phyloP scores from a whole-genome alignment of 2,797 vertebrate species.

The Phalloptychus januarius region DNA sequence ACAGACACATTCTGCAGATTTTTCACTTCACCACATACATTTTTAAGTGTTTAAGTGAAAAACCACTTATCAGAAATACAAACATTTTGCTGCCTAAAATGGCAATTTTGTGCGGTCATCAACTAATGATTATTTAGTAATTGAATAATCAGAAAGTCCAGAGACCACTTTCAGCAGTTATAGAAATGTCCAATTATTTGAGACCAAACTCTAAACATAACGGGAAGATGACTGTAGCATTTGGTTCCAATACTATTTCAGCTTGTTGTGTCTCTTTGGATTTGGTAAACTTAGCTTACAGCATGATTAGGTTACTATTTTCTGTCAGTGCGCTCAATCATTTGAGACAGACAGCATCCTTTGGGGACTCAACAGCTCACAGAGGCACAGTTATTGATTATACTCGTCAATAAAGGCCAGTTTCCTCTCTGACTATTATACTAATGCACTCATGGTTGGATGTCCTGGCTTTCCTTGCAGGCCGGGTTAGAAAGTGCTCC shows the following conservation, averaged over 20 bases:
- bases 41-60: no score
- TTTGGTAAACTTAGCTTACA: conserved; percentile 26
- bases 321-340: conserved; percentile 35
- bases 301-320: conserved; percentile 34
- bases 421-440: conserved; percentile 77
- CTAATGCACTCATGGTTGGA: conserved; percentile 80
- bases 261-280: conserved; percentile 15
- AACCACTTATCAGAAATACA: no score
- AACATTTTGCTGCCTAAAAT: no score
- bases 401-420: conserved; percentile 75
- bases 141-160: not conserved
- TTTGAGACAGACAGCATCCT: conserved; percentile 29
- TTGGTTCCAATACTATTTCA: not conserved
- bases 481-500: conserved; percentile 79
- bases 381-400: conserved; percentile 78
- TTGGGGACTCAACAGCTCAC: conserved; percentile 41
- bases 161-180: not conserved
- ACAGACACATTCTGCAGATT: no score
- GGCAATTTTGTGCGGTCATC: no score
- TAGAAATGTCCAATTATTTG: not conserved
- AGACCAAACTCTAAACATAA: not conserved
- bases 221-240: not conserved
- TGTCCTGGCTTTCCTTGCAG: conserved; percentile 69
- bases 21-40: no score
- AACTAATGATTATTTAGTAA: no score